Evolutionary conservation across 2,888 invertebrate genomes (phyloP).

Genomic region (Parnassius smintheus): DNA sequence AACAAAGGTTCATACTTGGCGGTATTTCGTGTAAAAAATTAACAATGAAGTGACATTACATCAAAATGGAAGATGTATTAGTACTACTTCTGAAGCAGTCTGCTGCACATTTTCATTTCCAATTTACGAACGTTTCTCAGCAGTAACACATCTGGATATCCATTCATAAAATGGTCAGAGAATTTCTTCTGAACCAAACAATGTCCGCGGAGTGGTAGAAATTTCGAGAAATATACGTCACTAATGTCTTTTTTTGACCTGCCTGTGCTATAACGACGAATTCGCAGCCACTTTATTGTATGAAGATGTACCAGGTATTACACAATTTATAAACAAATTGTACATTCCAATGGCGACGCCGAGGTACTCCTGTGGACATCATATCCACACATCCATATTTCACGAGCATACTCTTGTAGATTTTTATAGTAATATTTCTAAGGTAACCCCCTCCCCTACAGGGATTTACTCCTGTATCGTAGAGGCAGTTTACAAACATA

Average conservation of each 20-base stretch:
- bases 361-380: background rate
- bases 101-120: background rate
- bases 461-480: no score
- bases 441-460: no score
- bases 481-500: no score
- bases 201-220: background rate
- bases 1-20: no score
- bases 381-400: background rate
- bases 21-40: background rate
- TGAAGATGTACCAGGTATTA: background rate
- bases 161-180: background rate
- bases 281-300: background rate
- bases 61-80: background rate
- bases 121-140: background rate
- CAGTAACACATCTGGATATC: background rate
- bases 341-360: background rate
- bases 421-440: no score
- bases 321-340: background rate
- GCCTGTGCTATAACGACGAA: background rate
- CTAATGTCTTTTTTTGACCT: background rate
- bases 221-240: background rate
- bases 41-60: background rate
- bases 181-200: background rate
- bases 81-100: background rate
- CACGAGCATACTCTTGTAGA: background rate